Conservation (phyloP, 2,113 vertebrate species). For the Thunnus maccoyii region DNA sequence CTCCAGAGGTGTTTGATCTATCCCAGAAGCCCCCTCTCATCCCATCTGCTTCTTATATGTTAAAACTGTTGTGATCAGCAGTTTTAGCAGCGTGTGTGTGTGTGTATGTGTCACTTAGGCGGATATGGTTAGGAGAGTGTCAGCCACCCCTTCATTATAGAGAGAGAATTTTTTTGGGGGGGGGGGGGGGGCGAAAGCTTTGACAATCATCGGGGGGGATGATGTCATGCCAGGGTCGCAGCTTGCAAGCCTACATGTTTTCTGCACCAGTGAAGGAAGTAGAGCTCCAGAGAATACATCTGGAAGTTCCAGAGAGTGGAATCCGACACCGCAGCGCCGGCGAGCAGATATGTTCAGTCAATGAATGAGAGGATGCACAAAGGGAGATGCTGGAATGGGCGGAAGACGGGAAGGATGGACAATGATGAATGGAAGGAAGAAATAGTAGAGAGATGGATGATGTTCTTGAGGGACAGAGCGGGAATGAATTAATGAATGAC, state of each 20-base stretch:
- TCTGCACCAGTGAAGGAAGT: conserved; percentile 50
- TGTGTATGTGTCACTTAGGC: conserved; percentile 26
- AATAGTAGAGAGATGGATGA: conserved; percentile 39
- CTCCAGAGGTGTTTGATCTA: conserved; percentile 62
- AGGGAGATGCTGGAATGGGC: conserved; percentile 22
- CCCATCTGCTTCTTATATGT: conserved; percentile 55
- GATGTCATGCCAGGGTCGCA: conserved; percentile 78
- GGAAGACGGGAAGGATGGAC: conserved; percentile 19
- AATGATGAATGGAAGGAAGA: conserved; percentile 42
- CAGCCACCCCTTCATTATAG: conserved; percentile 36
- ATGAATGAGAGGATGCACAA: conserved; percentile 57
- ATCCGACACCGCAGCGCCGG: conserved; percentile 53
- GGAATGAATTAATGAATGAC: conserved; percentile 30
- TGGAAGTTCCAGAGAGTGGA: conserved; percentile 72
- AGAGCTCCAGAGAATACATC: conserved; percentile 76
- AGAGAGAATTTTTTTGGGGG: conserved; percentile 35
- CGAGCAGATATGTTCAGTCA: conserved; percentile 44
- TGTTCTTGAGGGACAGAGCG: conserved; percentile 23
- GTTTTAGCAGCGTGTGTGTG: conserved; percentile 43
- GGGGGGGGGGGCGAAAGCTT: conserved; percentile 70
- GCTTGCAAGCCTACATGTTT: conserved; percentile 59
- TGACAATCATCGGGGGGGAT: conserved; percentile 69
- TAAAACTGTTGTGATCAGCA: conserved; percentile 62
- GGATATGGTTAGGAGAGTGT: conserved; percentile 37
- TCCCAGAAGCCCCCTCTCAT: conserved; percentile 41